Percentiles rank a stretch among this genome's conserved stretches.
phyloP scores from a whole-genome alignment of 2,113 vertebrate genomes.

The Bos javanicus region DNA sequence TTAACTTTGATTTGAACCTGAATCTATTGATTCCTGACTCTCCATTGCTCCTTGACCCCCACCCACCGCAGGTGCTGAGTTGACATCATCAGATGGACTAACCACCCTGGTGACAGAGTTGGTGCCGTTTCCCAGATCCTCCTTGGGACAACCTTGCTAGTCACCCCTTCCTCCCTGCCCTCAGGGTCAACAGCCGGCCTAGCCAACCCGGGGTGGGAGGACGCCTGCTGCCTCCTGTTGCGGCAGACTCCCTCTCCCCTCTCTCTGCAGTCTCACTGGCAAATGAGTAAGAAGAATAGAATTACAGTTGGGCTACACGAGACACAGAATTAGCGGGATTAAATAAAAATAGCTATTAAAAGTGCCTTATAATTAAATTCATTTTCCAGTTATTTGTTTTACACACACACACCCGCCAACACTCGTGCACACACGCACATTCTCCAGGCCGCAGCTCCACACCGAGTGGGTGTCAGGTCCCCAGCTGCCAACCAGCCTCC shows the following conservation, averaged over 20 bases:
- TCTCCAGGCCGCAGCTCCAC: not conserved
- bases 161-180: not conserved
- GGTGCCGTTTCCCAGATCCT: not conserved
- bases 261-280: constrained; percentile 35
- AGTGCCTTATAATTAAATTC: constrained; percentile 76
- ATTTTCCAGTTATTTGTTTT: constrained; percentile 78
- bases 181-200: not conserved
- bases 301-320: constrained; percentile 68
- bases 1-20: not conserved
- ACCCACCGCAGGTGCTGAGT: not conserved
- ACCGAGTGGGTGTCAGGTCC: constrained; percentile 16
- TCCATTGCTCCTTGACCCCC: not conserved
- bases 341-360: constrained; percentile 79
- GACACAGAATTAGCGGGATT: constrained; percentile 72
- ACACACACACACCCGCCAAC: constrained; percentile 66
- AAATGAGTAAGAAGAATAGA: constrained; percentile 67
- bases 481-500: constrained; percentile 35
- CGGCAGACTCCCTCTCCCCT: not conserved
- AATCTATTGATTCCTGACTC: not conserved
- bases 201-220: not conserved
- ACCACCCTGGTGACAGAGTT: not conserved
- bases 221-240: not conserved
- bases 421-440: not conserved
- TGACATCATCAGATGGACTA: not conserved
- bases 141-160: not conserved